Evolutionary conservation across 2,113 vertebrate genomes (phyloP), one percentile per base, ranked within the genome.

Genomic region (Struthio camelus): DNA sequence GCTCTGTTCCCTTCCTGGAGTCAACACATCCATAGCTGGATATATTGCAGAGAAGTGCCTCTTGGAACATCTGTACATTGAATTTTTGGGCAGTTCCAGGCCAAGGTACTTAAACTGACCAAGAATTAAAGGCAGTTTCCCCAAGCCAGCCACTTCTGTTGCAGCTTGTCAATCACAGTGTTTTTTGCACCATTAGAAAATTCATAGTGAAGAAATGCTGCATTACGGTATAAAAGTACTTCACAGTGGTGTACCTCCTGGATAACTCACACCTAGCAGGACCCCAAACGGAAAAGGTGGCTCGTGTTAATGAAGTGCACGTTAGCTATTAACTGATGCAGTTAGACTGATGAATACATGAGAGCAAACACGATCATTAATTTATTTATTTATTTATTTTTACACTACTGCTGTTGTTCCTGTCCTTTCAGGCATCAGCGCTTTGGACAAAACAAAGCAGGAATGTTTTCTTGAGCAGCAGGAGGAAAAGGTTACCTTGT

Each of bases 401-500:
- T 72, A 70, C 44, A 19, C 22, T 54, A 10, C 8, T 44, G 53
- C 59, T 27, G 56, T 71, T 53, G 27, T 6, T 30, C 12, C 30
- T 23, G 64, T 27, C 30, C 48, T 87, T 46, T 53, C 18, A 7
- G 34, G 38, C 61, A 79, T 30, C 48, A 65, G n/a, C 14, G 30
- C 85, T 92, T 73, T 58, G 40, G 15, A 25, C 0, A 0, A 95
- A 76, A 96, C 88, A 93, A 95, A 91, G 73, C 76, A 64, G n/a
- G 25, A 78, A 81, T 62, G 51, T 71, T 89, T 89, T 86, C 51
- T 67, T 13, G 84, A 76, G 66, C 11, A 61, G 73, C n/a, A 40
- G 9, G 30, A 94, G 66, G 78, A 92, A 90, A 93, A 95, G 76
- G 61, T 87, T 90, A 83, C 85, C 44, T 89, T 96, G 86, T 96